A percentile compares a stretch with the other conserved stretches of the same genome.
phyloP scores from a whole-genome alignment of 2,797 vertebrate species.

The Xiphophorus birchmanni region DNA sequence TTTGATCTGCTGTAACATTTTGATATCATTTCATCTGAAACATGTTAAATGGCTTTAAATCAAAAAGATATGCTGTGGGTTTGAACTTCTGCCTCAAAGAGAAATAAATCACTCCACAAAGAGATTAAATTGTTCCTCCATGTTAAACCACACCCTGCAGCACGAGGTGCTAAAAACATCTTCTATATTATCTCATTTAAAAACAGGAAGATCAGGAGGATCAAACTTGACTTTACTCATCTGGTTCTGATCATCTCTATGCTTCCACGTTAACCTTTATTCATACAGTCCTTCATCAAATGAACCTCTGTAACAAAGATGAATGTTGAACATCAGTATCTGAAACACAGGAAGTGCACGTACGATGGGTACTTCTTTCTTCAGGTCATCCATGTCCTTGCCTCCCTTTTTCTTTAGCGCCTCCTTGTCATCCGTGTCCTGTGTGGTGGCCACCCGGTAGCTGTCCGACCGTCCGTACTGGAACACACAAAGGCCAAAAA shows the following conservation, averaged over 20 bases:
- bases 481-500: constrained; percentile 34
- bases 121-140: constrained; percentile 33
- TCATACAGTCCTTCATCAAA: not conserved
- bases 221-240: constrained; percentile 2
- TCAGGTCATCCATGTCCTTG: constrained; percentile 91
- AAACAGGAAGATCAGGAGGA: constrained; percentile 34
- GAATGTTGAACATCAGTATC: not conserved
- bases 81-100: constrained; percentile 15
- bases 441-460: constrained; percentile 93
- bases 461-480: constrained; percentile 94
- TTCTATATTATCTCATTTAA: constrained; percentile 21
- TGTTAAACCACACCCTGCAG: constrained; percentile 20
- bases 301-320: not conserved
- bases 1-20: not conserved
- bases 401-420: constrained; percentile 88
- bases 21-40: not conserved
- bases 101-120: constrained; percentile 33
- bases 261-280: not conserved
- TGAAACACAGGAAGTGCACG: constrained; percentile 24
- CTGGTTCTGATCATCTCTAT: not conserved
- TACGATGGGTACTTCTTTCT: constrained; percentile 93
- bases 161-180: constrained; percentile 28
- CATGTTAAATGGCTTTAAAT: not conserved
- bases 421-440: constrained; percentile 90
- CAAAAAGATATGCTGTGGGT: not conserved